Base-by-base conservation (phyloP, 2,888 invertebrate species). In the Lacanobia wlatinum region DNA sequence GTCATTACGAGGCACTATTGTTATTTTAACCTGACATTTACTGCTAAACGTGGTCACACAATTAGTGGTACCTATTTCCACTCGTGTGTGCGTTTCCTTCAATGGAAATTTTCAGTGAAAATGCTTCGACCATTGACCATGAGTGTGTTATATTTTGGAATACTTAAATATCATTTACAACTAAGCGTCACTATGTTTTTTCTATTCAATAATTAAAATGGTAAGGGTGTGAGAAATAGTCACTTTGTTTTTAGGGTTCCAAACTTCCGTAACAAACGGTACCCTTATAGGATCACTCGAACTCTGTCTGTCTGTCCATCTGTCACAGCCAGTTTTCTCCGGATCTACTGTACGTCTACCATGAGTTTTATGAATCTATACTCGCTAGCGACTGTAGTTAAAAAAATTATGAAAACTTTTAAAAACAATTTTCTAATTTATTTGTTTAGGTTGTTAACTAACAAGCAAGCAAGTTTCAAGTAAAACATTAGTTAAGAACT, bases 31-130 rank as follows among this genome's bases (percentile, higher is more conserved):
- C 4, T n/a, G 66, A 66, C 52, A 56, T 80, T 80, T 75, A 76
- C 66, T 76, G 62, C 68, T 59, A 63, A 79, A 82, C 78, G 78
- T 82, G 83, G 43, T 43, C 48, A 50, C 40, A 56, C 18, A 64
- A 78, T 71, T 78, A 78, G 83, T 34, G 21, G 52, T 74, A n/a
- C n/a, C n/a, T n/a, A 52, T 76, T 60, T 61, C 46, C 46, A 53
- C n/a, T 23, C 18, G 21, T 76, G 70, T 60, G n/a, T n/a, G n/a
- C 43, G 14, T 59, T 46, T 65, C 18, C 40, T 77, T 61, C 43
- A 58, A 80, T 66, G 58, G 16, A 10, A 34, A 21, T 70, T 67
- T 73, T 23, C 18, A 21, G 12, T 34, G 43, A 23, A 40, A 58
- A 59, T 14, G 50, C 2, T 78, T 78, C 28, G 14, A 28, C 1